Conservation (phyloP, 2,888 invertebrate genomes). For the Strigamia transsilvanica region DNA sequence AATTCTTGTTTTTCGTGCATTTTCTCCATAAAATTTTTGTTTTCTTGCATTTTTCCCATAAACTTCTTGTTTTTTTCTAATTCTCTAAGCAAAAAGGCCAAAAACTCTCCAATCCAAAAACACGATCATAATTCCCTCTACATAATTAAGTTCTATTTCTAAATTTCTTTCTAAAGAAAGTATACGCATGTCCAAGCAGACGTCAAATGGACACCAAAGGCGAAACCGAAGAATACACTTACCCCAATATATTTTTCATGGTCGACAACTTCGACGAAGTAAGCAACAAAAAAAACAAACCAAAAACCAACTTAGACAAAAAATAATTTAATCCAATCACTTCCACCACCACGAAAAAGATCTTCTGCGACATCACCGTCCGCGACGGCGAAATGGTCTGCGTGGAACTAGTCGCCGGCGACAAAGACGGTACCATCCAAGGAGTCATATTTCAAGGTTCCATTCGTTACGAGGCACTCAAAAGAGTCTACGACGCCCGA, state of each 20-base stretch:
- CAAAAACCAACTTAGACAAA: no score
- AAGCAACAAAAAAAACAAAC: constrained; percentile 52
- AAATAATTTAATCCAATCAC: neutral
- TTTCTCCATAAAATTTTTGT: no score
- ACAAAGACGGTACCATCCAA: constrained; percentile 83
- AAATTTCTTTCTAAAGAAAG: constrained; percentile 68
- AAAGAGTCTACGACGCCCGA: constrained; percentile 94
- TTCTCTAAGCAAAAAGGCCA: no score
- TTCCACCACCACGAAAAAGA: constrained; percentile 65
- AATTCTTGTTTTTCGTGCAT: no score
- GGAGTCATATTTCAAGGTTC: constrained; percentile 97
- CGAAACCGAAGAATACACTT: constrained; percentile 97
- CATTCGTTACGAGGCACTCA: constrained; percentile 95
- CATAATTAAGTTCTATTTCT: neutral
- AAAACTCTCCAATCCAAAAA: no score
- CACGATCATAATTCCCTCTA: no score
- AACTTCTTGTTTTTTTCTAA: no score
- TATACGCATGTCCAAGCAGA: constrained; percentile 96
- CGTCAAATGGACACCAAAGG: constrained; percentile 98
- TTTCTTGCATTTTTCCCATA: no score
- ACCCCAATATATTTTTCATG: constrained; percentile 99
- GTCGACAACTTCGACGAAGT: constrained; percentile 99
- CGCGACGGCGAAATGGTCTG: constrained; percentile 99
- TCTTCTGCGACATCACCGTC: constrained; percentile 96
- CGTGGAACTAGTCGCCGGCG: constrained; percentile 94